Conservation (phyloP, 2,888 invertebrate genomes). For the Trypoxylon attenuatum region DNA sequence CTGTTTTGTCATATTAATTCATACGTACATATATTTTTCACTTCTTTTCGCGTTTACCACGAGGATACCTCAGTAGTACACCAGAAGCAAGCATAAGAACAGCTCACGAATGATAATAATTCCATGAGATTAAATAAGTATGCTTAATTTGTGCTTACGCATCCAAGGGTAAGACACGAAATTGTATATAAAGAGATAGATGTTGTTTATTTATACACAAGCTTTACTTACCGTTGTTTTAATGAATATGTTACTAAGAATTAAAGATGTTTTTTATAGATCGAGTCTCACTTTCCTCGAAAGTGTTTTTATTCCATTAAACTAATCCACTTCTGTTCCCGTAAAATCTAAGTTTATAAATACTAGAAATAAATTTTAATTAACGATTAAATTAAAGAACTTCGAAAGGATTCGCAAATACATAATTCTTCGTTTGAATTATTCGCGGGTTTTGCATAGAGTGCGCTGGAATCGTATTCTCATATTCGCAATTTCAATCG, state of each 20-base stretch:
- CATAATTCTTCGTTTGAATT: no score
- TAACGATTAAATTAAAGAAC: no score
- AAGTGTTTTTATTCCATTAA: background rate
- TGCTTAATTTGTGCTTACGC: background rate
- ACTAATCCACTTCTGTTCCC: background rate
- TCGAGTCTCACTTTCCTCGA: background rate
- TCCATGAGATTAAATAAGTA: background rate
- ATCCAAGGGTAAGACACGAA: background rate
- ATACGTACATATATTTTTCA: background rate
- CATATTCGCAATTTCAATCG: no score
- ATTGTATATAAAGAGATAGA: slow-evolving; percentile 8
- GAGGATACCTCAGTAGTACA: background rate
- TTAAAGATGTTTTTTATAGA: background rate
- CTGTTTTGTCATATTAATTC: no score
- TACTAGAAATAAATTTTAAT: no score
- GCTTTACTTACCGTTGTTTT: slow-evolving; percentile 3
- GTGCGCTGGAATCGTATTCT: no score
- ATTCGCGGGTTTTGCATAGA: no score
- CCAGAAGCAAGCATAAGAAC: background rate
- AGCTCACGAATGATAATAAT: background rate
- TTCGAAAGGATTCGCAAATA: no score
- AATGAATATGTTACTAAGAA: slow-evolving; percentile 3
- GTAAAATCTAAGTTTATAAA: no score
- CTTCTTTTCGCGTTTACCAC: background rate
- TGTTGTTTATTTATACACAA: slow-evolving; percentile 6